These are phyloP conservation scores for Ooceraea biroi DNA, from an alignment of 1,140 invertebrate genomes.

Conservation along the genomic window DNA sequence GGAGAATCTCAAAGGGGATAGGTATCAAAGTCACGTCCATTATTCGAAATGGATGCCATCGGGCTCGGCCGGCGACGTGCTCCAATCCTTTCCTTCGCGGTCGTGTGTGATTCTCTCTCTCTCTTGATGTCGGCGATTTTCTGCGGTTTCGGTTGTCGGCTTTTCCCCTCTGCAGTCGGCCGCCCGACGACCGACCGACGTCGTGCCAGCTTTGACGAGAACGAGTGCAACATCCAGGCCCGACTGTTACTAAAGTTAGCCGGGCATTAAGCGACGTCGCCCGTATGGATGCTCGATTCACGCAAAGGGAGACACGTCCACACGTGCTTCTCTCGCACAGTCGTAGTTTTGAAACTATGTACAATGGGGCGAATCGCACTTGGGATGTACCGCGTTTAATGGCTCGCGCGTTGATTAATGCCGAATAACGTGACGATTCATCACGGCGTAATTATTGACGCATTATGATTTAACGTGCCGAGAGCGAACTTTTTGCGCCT, in stretches of 20 bases:
- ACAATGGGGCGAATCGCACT: not conserved
- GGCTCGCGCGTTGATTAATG: conserved; percentile 10
- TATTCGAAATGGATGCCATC: conserved; percentile 64
- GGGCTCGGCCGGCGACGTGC: not conserved
- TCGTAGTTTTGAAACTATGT: conserved; percentile 16
- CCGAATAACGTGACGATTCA: not conserved
- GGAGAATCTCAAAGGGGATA: conserved; percentile 48
- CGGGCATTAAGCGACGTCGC: conserved; percentile 47
- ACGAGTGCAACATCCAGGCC: conserved; percentile 9
- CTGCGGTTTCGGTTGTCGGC: conserved; percentile 24
- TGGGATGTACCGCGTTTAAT: not conserved
- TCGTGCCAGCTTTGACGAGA: conserved; percentile 42
- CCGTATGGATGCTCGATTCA: conserved; percentile 15
- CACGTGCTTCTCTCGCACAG: not conserved
- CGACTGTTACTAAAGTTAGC: conserved; percentile 54
- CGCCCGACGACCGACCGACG: conserved; percentile 4
- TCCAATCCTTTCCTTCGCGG: too few species aligned
- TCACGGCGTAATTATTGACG: not conserved
- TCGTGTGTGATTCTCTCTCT: not conserved
- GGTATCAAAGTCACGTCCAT: conserved; percentile 60
- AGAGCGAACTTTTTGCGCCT: too few species aligned
- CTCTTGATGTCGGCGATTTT: conserved; percentile 45
- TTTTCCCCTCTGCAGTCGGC: conserved; percentile 9
- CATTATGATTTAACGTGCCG: not conserved
- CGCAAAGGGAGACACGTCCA: conserved; percentile 12